Conservation (phyloP, 2,113 vertebrate species). For the Nesogale talazaci region DNA sequence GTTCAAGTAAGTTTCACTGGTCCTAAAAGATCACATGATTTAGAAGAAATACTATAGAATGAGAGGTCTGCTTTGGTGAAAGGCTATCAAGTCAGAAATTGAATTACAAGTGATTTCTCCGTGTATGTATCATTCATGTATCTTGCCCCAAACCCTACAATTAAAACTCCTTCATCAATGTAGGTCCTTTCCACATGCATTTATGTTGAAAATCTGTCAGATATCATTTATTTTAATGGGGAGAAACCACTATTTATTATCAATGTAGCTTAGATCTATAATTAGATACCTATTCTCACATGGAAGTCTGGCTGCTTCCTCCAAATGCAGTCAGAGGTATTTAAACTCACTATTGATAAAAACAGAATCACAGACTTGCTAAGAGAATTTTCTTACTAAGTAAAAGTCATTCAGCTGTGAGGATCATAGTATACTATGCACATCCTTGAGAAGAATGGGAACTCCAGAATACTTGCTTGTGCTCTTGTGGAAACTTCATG, state of each 20-base stretch:
- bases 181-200: not conserved
- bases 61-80: not conserved
- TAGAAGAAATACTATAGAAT: not conserved
- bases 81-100: slow-evolving; percentile 36
- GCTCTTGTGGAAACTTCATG: too few relatives aligned
- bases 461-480: too few relatives aligned
- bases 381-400: slow-evolving; percentile 13
- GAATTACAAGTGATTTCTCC: slow-evolving; percentile 25
- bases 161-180: slow-evolving; percentile 21
- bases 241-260: slow-evolving; percentile 35
- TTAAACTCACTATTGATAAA: slow-evolving; percentile 1
- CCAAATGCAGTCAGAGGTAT: not conserved
- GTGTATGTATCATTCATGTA: not conserved
- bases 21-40: not conserved
- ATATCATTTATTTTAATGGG: not conserved
- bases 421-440: too few relatives aligned
- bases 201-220: slow-evolving; percentile 40
- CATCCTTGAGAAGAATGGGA: too few relatives aligned
- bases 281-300: slow-evolving; percentile 51
- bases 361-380: slow-evolving; percentile 21
- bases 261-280: slow-evolving; percentile 14
- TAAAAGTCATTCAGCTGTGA: too few relatives aligned
- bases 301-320: slow-evolving; percentile 43
- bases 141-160: not conserved
- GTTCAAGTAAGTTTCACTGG: not conserved